Percentiles rank a stretch among this genome's conserved stretches.
Conservation (phyloP, 2,888 invertebrate genomes). For the Anthrax anthrax region DNA sequence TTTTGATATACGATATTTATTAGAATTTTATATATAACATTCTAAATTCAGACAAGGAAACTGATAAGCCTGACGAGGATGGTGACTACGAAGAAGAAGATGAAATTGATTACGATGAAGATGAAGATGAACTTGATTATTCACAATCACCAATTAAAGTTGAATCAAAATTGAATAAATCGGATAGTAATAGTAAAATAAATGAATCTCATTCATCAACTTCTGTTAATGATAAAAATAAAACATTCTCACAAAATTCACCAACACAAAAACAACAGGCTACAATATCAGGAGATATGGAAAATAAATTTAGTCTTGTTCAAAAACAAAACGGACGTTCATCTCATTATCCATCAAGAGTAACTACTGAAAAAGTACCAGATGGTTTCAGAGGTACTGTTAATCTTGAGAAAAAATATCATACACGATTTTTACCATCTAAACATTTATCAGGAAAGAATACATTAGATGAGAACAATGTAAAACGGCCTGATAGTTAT, state of each 20-base stretch:
- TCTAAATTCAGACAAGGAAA: conserved; percentile 2
- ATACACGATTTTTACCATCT: conserved; percentile 27
- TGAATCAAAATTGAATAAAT: conserved; percentile 18
- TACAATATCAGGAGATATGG: conserved; percentile 18
- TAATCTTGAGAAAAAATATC: conserved; percentile 32
- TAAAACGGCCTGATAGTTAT: conserved; percentile 48
- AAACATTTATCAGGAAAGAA: conserved; percentile 11
- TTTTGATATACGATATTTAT: background rate
- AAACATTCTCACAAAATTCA: conserved; percentile 22
- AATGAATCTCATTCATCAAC: conserved; percentile 11
- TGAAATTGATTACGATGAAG: conserved; percentile 35
- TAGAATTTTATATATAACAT: background rate
- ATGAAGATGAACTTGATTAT: conserved; percentile 46
- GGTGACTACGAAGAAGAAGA: conserved; percentile 36
- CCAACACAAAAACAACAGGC: conserved; percentile 27
- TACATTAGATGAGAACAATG: conserved; percentile 20
- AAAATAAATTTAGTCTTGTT: conserved; percentile 22
- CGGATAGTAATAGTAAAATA: conserved; percentile 10
- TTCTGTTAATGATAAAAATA: conserved; percentile 6
- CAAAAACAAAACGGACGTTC: conserved; percentile 31
- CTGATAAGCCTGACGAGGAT: conserved; percentile 24
- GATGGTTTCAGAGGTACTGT: conserved; percentile 33
- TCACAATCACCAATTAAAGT: conserved; percentile 35
- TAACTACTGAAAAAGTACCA: conserved; percentile 28
- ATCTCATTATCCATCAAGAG: conserved; percentile 14